Base-by-base conservation (phyloP, 2,888 invertebrate species). In the Parnassius apollo region DNA sequence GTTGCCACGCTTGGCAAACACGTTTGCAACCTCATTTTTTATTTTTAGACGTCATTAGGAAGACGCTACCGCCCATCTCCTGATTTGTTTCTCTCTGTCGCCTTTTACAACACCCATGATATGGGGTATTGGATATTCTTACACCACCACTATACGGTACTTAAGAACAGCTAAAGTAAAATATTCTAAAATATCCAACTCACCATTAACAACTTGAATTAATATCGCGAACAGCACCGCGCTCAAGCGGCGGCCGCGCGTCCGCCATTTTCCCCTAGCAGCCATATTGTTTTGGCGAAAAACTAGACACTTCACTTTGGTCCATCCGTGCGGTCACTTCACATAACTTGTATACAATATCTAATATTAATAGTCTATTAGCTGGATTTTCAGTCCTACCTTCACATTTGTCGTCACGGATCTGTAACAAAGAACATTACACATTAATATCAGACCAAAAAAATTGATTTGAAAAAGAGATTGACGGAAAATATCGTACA, bases 211-310 rank as follows among this genome's bases (percentile, higher is more conserved):
- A 70, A 84, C 72, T 71, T 87, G 86, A 70, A 85, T 73, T 45
- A 83, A 70, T 63, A 85, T 75, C 51, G 81, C 77, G 65, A 86
- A 76, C 64, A 88, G 69, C 68, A 83, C 75, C 25, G 80, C 82
- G 66, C 77, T 78, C 61, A 81, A 68, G 65, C 76, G 74, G 59
- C 73, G 74, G 69, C 81, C 70, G 65, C 80, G 69, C 66, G 79
- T 71, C 85, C 89, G 87, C 91, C 91, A 89, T 80, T 79, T 80
- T 68, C 71, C 70, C 44, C 73, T 75, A 75, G 77, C 82, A 74
- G 86, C 85, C 90, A 90, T 91, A 68, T 88, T 88, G 82, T 76
- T 69, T 75, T 67, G 68, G 67, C 69, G 68, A 66, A 66, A 63
- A 63, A 55, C 51, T 68, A 65, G 66, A 67, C 66, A 69, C 67